Evolutionary conservation across 2,797 vertebrate genomes (phyloP), one percentile per base, ranked within the genome.

Genomic region (Xenops minutus): DNA sequence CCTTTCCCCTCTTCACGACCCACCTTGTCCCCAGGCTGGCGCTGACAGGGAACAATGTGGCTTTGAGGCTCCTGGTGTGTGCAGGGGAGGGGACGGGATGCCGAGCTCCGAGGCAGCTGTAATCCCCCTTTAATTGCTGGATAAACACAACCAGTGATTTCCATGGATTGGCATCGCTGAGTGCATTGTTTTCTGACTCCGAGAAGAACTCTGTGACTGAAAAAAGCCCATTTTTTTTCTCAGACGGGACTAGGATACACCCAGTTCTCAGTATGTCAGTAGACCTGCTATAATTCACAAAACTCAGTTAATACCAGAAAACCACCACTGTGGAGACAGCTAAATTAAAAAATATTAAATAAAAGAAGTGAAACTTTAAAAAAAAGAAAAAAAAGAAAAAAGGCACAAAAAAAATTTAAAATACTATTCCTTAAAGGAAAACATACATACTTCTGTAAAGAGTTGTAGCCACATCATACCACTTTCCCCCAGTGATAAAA

Each of bases 71-170:
- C 89, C 88, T 34, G 20, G 68, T 95, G 92, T 9, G 30, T 24
- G 41, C 95, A 92, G 86, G 92, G 58, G 58, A 97, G 92, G 51
- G 92, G 85, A 96, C 3, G 24, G 88, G 71, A 91, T 93, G 95
- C 95, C 15, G 85, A 88, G 95, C 96, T 96, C 96, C 27, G 46
- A 10, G 39, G 97, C 66, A 20, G 93, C 93, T 90, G 82, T 97
- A 98, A 97, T 97, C 96, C 94, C 30, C 88, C 96, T 97, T 96
- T 98, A 98, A 98, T 98, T 96, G 97, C 92, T 96, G 74, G 58
- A 88, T 89, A 97, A 97, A 97, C 94, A 97, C 87, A 91, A 73
- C 41, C 92, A 77, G 88, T 39, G 77, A 96, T 95, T 93, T 96
- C 85, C 88, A 91, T 64, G 89, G 93, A 93, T 74, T 80, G 94